Evolutionary conservation across 2,113 vertebrate genomes (phyloP).

Genomic region (Burhinus bistriatus): DNA sequence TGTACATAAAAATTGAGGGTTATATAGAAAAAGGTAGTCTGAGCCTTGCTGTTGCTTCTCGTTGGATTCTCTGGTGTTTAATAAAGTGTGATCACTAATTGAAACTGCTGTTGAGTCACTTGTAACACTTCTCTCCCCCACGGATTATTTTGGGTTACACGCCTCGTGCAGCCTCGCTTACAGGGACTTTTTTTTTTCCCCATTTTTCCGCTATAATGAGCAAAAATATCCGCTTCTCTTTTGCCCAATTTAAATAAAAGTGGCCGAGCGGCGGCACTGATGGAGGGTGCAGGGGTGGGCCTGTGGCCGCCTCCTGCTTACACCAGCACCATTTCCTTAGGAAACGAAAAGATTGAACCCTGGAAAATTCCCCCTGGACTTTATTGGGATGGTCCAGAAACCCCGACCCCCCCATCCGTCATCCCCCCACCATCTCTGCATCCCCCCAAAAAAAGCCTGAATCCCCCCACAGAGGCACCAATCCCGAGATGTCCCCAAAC

Average conservation of each 20-base stretch:
- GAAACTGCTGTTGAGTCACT: background rate
- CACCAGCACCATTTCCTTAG: background rate
- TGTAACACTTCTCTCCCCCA: fast-evolving
- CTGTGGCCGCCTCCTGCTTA: background rate
- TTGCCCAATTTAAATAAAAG: background rate
- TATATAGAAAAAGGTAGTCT: no score
- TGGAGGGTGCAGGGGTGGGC: background rate
- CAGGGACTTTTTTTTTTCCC: fast-evolving
- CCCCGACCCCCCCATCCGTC: fast-evolving
- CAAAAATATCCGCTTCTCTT: background rate
- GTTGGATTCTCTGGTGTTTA: background rate
- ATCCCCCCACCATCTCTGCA: no score
- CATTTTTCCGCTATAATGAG: background rate
- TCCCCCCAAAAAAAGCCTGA: background rate
- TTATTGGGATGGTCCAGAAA: fast-evolving
- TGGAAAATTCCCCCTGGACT: background rate
- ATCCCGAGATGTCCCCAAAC: fast-evolving
- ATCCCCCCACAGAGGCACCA: background rate
- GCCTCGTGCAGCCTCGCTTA: background rate
- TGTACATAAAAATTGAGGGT: background rate
- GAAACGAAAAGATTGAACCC: background rate
- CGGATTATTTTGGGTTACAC: background rate
- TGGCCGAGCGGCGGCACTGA: fast-evolving
- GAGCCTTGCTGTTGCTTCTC: background rate
- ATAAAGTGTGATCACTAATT: background rate